Conservation (phyloP, 2,113 vertebrate species). For the Xyrauchen texanus region DNA sequence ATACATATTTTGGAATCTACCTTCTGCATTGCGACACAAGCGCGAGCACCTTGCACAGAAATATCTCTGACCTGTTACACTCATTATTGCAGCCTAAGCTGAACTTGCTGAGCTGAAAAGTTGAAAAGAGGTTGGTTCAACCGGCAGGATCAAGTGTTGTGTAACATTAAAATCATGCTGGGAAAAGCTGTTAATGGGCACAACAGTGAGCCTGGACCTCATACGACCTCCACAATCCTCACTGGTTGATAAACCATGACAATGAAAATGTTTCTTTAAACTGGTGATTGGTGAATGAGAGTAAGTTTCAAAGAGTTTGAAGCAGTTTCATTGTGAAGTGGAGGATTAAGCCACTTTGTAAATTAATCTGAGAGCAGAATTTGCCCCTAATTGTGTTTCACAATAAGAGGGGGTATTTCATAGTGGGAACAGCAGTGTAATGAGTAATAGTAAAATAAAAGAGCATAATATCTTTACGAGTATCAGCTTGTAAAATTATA, state of each 20-base stretch:
- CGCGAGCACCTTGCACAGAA: not conserved
- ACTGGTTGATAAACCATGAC: not conserved
- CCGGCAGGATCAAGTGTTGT: conserved; percentile 36
- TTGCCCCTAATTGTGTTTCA: not conserved
- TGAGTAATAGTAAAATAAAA: not conserved
- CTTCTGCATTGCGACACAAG: no score
- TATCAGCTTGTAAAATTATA: not conserved
- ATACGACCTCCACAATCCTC: not conserved
- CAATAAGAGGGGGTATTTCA: not conserved
- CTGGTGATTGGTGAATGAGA: not conserved
- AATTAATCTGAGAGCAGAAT: no score
- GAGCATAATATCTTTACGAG: not conserved
- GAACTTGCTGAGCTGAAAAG: not conserved
- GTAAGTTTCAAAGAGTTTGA: not conserved
- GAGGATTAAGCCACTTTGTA: not conserved
- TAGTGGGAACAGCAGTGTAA: not conserved
- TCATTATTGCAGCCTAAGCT: not conserved
- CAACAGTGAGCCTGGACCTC: conserved; percentile 7
- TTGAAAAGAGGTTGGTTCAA: not conserved
- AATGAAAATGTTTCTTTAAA: not conserved
- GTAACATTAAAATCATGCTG: conserved; percentile 19
- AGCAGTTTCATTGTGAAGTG: conserved; percentile 1
- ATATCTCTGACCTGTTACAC: not conserved
- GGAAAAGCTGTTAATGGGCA: conserved; percentile 12
- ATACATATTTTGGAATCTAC: no score